phyloP scores from a whole-genome alignment of 2,888 invertebrate species.

The Scaeva pyrastri region DNA sequence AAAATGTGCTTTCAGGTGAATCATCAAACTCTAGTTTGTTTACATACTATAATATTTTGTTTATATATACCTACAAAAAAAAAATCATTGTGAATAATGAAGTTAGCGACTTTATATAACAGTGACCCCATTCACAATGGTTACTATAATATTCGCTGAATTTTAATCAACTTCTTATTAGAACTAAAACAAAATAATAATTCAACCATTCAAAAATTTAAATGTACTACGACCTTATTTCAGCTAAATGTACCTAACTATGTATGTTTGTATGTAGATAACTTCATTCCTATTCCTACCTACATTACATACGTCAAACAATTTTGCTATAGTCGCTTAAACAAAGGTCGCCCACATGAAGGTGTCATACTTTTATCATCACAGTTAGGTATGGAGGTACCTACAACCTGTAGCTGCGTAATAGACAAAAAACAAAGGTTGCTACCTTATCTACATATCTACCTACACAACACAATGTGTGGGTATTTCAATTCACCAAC shows the following conservation, averaged over 20 bases:
- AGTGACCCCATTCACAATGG: not conserved
- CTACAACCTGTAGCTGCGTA: constrained; percentile 61
- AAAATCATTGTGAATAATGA: not conserved
- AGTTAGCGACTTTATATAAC: not conserved
- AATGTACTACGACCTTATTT: not conserved
- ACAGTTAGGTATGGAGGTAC: not conserved
- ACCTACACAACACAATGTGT: not conserved
- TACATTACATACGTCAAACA: constrained; percentile 24
- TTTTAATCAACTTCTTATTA: too few relatives aligned
- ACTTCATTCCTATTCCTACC: not conserved
- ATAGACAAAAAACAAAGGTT: constrained; percentile 41
- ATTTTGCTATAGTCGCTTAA: not conserved
- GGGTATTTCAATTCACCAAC: constrained; percentile 5
- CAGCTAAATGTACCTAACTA: not conserved
- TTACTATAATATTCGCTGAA: too few relatives aligned
- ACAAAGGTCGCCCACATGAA: constrained; percentile 29
- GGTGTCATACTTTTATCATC: not conserved
- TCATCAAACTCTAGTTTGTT: not conserved
- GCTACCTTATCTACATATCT: constrained; percentile 8
- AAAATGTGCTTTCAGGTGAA: not conserved
- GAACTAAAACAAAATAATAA: too few relatives aligned
- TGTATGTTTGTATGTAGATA: not conserved
- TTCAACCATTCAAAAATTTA: too few relatives aligned
- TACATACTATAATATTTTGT: not conserved
- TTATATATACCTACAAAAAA: not conserved